Evolutionary conservation across 2,888 invertebrate species (phyloP).

Genomic region (Alcis repandata): DNA sequence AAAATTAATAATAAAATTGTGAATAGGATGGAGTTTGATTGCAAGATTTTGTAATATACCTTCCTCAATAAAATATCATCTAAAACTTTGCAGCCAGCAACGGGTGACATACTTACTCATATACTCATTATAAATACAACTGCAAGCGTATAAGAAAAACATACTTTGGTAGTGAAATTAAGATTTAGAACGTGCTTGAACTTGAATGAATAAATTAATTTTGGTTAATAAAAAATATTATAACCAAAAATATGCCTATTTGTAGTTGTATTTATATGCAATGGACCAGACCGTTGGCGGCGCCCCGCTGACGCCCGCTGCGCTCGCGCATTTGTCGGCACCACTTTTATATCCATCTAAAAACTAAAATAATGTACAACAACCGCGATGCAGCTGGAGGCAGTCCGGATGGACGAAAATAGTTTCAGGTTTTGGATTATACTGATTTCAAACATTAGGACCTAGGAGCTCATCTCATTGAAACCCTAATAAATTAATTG

Average conservation of each 20-base stretch:
- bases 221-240: slow-evolving; percentile 58
- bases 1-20: not conserved
- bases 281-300: slow-evolving; percentile 59
- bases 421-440: not conserved
- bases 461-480: not conserved
- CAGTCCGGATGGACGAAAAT: slow-evolving; percentile 50
- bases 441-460: not conserved
- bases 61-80: too few relatives aligned
- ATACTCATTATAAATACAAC: too few relatives aligned
- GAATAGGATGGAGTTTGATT: too few relatives aligned
- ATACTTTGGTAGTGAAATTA: slow-evolving; percentile 14
- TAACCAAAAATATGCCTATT: slow-evolving; percentile 66
- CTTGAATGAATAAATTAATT: slow-evolving; percentile 53
- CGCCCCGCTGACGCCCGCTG: slow-evolving; percentile 69
- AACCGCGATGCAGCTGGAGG: slow-evolving; percentile 61
- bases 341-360: slow-evolving; percentile 73
- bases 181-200: slow-evolving; percentile 18
- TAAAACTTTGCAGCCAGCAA: too few relatives aligned
- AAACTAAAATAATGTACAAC: slow-evolving; percentile 76
- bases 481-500: too few relatives aligned
- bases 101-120: too few relatives aligned
- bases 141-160: slow-evolving; percentile 2
- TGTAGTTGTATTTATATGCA: slow-evolving; percentile 74
- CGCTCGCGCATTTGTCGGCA: slow-evolving; percentile 68
- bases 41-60: too few relatives aligned